A percentile compares a stretch with the other conserved stretches of the same genome.
Conservation (phyloP, 2,113 vertebrate genomes). For the Excalfactoria chinensis region DNA sequence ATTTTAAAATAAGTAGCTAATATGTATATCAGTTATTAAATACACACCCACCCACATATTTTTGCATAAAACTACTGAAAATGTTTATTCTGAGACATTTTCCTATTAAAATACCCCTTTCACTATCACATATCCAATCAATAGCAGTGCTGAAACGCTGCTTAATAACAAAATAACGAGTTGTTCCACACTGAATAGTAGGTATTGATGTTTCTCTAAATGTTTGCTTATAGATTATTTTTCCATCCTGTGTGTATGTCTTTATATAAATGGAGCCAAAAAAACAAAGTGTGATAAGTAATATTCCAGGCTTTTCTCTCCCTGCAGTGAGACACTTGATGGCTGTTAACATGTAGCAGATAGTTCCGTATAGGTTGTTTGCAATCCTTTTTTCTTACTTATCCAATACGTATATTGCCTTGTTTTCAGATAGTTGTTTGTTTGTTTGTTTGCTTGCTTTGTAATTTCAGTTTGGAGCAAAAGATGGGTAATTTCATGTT, state of each 20-base stretch:
- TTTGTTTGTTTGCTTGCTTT: neutral
- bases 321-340: neutral
- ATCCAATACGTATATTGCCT: neutral
- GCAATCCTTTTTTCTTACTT: neutral
- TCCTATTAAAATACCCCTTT: neutral
- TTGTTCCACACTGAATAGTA: slow-evolving; percentile 10
- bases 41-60: neutral
- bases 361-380: neutral
- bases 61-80: neutral
- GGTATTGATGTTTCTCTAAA: slow-evolving; percentile 48
- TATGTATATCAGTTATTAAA: neutral
- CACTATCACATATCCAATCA: slow-evolving; percentile 28
- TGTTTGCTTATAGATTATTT: slow-evolving; percentile 56
- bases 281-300: neutral
- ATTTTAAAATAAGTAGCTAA: neutral
- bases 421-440: neutral
- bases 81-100: neutral
- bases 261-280: neutral
- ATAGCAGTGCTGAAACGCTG: slow-evolving; percentile 47
- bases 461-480: neutral
- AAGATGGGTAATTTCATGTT: neutral
- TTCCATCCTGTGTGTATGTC: slow-evolving; percentile 1
- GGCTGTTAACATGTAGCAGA: neutral
- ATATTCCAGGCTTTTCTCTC: neutral
- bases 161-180: slow-evolving; percentile 64